Conservation (phyloP, 64 coral and sea anemone genomes). For the Montipora capricornis region DNA sequence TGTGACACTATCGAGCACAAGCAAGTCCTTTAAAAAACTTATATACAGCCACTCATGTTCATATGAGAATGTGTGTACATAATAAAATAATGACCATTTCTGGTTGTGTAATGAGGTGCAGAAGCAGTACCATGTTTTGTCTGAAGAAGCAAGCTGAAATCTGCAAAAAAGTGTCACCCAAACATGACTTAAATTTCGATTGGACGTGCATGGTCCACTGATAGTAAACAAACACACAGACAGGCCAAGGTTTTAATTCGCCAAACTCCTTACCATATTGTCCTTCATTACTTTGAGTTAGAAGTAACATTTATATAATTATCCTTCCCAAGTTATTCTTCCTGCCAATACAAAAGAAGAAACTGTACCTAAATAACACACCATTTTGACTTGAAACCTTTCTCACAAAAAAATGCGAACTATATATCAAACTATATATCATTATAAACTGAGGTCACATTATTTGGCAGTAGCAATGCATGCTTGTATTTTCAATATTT, state of each 20-base stretch:
- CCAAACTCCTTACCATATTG: neutral
- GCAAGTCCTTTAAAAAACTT: neutral
- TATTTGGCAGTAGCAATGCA: neutral
- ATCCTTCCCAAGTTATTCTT: neutral
- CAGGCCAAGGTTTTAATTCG: neutral
- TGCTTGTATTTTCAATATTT: neutral
- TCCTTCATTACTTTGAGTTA: too few species aligned
- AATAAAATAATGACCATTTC: neutral
- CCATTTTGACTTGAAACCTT: neutral
- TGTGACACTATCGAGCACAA: neutral
- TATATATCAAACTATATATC: neutral
- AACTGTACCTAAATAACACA: too few species aligned
- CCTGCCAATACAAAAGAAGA: too few species aligned
- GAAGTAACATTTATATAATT: neutral
- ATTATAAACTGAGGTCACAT: neutral
- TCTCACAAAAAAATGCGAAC: neutral
- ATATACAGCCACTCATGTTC: neutral
- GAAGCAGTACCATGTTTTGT: neutral
- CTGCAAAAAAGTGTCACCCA: constrained; percentile 1
- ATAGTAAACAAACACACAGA: neutral
- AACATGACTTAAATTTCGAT: neutral
- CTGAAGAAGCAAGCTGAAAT: neutral
- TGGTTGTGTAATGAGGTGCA: neutral
- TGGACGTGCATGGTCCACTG: neutral
- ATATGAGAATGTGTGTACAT: neutral